Conservation (phyloP, 1,140 invertebrate species). For the Rhizoglyphus robini region DNA sequence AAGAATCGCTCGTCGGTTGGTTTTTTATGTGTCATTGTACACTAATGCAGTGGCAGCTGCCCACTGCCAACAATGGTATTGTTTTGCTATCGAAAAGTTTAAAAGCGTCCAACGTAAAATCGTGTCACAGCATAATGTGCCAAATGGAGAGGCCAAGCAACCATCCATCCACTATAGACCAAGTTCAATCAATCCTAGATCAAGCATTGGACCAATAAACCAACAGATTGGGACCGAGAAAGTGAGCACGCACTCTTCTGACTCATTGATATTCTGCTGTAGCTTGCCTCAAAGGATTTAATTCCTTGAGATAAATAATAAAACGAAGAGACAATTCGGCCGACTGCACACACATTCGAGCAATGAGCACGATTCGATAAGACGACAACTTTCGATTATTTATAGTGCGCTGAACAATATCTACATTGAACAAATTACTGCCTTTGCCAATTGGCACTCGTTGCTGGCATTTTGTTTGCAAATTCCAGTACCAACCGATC, state of each 20-base stretch:
- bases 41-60: conserved; percentile 8
- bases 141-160: not conserved
- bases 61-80: not conserved
- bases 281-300: conserved; percentile 10
- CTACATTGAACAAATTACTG: no score
- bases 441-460: not conserved
- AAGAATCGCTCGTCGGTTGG: not conserved
- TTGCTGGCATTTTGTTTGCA: not conserved
- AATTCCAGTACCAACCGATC: not conserved
- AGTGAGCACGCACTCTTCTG: not conserved
- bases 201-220: no score
- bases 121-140: conserved; percentile 1
- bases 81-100: conserved; percentile 1
- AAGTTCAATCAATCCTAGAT: conserved; percentile 5
- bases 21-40: not conserved
- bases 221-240: not conserved
- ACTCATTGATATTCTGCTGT: conserved; percentile 13
- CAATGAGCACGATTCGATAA: not conserved
- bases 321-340: not conserved
- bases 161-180: not conserved
- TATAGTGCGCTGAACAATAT: not conserved
- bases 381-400: not conserved
- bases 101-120: not conserved
- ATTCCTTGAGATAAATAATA: conserved; percentile 2
- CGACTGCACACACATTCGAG: not conserved